Evolutionary conservation across 2,888 invertebrate species (phyloP), one percentile per base, ranked within the genome.

Genomic region (Linyphia triangularis): DNA sequence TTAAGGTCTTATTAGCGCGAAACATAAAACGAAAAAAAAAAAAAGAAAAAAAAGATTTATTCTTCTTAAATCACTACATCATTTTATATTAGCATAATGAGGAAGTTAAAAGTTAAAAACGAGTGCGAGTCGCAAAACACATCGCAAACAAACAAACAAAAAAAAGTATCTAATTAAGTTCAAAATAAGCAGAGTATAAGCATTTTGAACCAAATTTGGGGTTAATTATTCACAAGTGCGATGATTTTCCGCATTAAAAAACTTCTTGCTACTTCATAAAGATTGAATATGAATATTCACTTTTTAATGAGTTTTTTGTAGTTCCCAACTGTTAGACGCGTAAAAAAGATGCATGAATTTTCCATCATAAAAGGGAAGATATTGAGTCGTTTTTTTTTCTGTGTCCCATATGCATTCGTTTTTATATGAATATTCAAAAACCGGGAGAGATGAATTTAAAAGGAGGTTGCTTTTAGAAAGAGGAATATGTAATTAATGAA

Each of bases 381-480:
- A 26, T 57, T 51, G 37, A 72, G 28, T 28, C 19, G 57, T 43
- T 30, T 30, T 51, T 57, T 73, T 30, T 43, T 65, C 51, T 70
- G 59, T 78, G 43, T 61, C 77, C 59, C 73, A n/a, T 1, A 61
- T 33, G 65, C 51, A 65, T 79, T 78, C 40, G 81, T 88, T 88
- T 88, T 81, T 85, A 77, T 86, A 88, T 88, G 86, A 88, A 88
- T 88, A 88, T 88, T 88, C 81, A 88, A 88, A 79, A 65, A 67
- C 13, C n/a, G 28, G 59, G 79, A 30, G 22, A 65, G 24, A n/a
- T 26, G 57, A 69, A 37, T 59, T 86, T 79, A 37, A 79, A 73
- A 79, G 37, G 57, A 40, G 61, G 51, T 26, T 81, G 75, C 75
- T 88, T 81, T 82, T 75, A 81, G 75, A 75, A 40, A 67, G 73